phyloP scores from a whole-genome alignment of 2,113 vertebrate species.

The Grantiella picta region DNA sequence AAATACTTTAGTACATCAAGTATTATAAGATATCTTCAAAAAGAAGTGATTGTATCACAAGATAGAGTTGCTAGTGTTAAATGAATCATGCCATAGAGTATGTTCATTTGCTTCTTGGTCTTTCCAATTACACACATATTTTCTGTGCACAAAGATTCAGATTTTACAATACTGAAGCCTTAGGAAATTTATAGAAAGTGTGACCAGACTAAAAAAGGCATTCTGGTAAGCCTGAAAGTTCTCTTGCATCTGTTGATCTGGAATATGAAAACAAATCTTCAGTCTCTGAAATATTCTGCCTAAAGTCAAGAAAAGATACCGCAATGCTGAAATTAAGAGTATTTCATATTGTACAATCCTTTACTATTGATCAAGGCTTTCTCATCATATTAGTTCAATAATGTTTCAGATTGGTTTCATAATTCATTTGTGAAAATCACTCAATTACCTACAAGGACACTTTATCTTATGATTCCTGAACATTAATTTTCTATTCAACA shows the following conservation, averaged over 20 bases:
- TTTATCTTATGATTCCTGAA: neutral
- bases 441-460: neutral
- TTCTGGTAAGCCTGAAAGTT: neutral
- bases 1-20: neutral
- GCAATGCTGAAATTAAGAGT: neutral
- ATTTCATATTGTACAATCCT: neutral
- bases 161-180: neutral
- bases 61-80: neutral
- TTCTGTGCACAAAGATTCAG: neutral
- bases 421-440: neutral
- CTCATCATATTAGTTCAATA: neutral
- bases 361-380: neutral
- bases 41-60: neutral
- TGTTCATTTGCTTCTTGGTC: neutral
- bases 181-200: neutral
- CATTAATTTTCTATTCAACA: neutral
- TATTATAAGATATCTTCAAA: neutral
- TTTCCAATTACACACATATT: neutral
- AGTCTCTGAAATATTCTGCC: neutral
- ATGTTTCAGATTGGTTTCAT: neutral
- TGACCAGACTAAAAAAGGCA: neutral
- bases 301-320: neutral
- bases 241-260: neutral
- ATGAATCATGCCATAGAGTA: neutral
- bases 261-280: neutral